Conservation (phyloP, 2,797 vertebrate genomes). For the Danio aesculapii region DNA sequence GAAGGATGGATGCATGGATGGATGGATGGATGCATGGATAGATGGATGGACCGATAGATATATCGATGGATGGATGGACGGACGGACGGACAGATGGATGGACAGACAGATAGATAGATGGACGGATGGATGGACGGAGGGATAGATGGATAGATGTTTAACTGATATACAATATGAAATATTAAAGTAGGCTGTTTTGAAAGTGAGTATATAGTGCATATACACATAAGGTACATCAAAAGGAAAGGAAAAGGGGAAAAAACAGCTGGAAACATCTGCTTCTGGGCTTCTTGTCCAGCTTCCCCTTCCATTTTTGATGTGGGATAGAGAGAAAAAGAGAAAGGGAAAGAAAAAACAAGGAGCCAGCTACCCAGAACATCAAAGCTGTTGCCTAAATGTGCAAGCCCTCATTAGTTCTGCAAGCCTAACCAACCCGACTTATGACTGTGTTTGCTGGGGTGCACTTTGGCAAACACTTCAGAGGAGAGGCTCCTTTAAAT, state of each 20-base stretch:
- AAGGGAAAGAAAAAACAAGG: slow-evolving; percentile 80
- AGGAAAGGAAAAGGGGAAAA: slow-evolving; percentile 66
- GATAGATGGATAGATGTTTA: slow-evolving; percentile 58
- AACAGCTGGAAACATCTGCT: slow-evolving; percentile 85
- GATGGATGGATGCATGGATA: background rate
- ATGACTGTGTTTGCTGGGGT: slow-evolving; percentile 86
- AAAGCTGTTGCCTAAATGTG: slow-evolving; percentile 80
- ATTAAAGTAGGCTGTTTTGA: slow-evolving; percentile 37
- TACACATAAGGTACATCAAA: slow-evolving; percentile 52
- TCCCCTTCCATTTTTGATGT: slow-evolving; percentile 83
- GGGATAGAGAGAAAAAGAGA: slow-evolving; percentile 81
- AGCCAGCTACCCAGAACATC: slow-evolving; percentile 86
- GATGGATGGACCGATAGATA: too few relatives aligned
- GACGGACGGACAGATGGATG: too few relatives aligned
- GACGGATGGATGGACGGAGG: background rate
- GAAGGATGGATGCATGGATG: background rate
- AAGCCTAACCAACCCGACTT: slow-evolving; percentile 84
- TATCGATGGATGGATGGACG: too few relatives aligned
- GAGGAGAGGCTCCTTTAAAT: slow-evolving; percentile 83
- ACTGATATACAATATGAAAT: background rate
- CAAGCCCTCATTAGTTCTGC: slow-evolving; percentile 87
- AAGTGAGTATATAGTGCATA: slow-evolving; percentile 67
- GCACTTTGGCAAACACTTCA: slow-evolving; percentile 85
- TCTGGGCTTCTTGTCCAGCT: slow-evolving; percentile 74
- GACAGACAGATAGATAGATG: background rate